Base-by-base conservation (phyloP, 2,797 vertebrate genomes). In the Labroides dimidiatus region DNA sequence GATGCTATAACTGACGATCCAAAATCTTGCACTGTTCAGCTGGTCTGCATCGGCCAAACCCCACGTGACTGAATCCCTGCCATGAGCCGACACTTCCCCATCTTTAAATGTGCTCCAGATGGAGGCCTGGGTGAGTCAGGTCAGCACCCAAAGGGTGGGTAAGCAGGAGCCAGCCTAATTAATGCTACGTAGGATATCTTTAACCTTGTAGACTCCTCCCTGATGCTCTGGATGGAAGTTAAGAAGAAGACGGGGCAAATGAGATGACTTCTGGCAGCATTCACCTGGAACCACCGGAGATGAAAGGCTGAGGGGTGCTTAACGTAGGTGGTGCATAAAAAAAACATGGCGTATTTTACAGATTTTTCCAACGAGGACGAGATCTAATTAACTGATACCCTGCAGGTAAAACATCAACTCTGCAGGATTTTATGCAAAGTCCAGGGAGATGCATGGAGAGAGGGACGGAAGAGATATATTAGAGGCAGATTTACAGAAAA, bases 361-460 rank as follows among this genome's bases (percentile, higher is more conserved):
- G 67, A 84, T 87, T 64, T 81, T 58, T 52, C 51, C 48, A 71
- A 69, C 59, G 65, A 69, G 69, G 43, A 72, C 4, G 4, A 16
- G 41, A 51, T 45, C 72, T 85, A 69, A 74, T 84, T 83, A 86
- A 48, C 33, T 39, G 53, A 72, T 21, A 65, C 65, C 77, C 85
- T 77, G 70, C 74, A 83, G 81, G 77, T 56, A 70, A 81, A 82
- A 42, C 64, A 56, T 56, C 57, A 70, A 67, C 72, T 68, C 47
- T 58, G 63, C 44, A 62, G 53, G 23, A 72, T 72, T 55, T 65
- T 44, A 49, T 41, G 24, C 1, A 51, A 49, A 39, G 52, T 42
- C 50, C 12, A 33, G 43, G 20, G 61, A 69, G 23, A 33, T 30
- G 62, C 27, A 13, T 23, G 21, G 33, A 23, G 52, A 24, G 50